Base-by-base conservation (phyloP, 2,113 vertebrate genomes). In the Sarotherodon lohbergeri region DNA sequence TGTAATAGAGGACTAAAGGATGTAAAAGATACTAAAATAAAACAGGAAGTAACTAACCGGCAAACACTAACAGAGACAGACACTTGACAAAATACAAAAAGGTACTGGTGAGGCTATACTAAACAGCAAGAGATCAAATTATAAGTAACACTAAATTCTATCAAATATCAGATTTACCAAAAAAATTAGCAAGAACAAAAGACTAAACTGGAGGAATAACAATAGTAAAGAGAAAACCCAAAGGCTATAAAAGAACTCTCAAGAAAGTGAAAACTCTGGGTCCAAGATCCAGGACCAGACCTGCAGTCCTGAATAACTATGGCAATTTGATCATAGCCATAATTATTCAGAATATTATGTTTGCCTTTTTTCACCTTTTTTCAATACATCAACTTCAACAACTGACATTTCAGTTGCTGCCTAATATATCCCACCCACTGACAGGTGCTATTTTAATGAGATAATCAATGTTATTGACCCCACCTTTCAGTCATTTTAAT, bases 101-200 rank as follows among this genome's bases (percentile, higher is more conserved):
- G 16, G 0, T 63, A 0, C 59, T 36, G 59, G 59, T 63, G 29
- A 63, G 59, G 29, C 29, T 63, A 63, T 29, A 63, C 59, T 63
- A 34, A 19, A 2, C 59, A 34, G 29, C 29, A 63, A 63, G 29
- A 61, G 9, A 63, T 6, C n/a, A 71, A 43, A 71, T 43, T 9
- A 43, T 71, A 24, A 43, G 43, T 71, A 73, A 73, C 0, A 73
- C 39, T 2, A 73, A 71, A 71, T 4, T 71, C 36, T 24, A 71
- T 24, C 66, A 71, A 71, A 71, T 0, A 71, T 24, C n/a, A 43
- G n/a, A 71, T 16, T 71, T 16, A 63, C 29, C 19, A 71, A 71
- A 71, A 0, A 19, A 61, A 0, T 10, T 1, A 0, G 63, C 7
- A 41, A 43, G 39, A 43, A 71, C 66, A 43, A 41, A 39, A 22